Evolutionary conservation across 2,797 vertebrate species (phyloP), one percentile per base, ranked within the genome.

Genomic region (Pempheris klunzingeri): DNA sequence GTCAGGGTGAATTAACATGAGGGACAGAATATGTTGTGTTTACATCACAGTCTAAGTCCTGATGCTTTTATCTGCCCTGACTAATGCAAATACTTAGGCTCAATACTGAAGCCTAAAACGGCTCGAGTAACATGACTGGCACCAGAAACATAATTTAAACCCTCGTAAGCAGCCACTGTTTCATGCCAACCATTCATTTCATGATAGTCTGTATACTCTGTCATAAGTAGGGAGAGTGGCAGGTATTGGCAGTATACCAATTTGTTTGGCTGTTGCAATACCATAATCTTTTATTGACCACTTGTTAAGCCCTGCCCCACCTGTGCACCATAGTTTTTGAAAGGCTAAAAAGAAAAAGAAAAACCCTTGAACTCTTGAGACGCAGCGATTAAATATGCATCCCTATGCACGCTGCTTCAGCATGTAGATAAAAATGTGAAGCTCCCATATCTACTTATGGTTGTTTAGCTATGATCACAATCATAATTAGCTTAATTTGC

Each of bases 1-100:
- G 79, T 84, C 81, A 65, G 46, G 58, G 28, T 2, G 7, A 78
- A 85, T 87, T 78, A 88, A 74, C 60, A 59, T 36, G 49, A 70
- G 11, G 20, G 26, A 50, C 38, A 70, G 28, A 60, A 59, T 39
- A 75, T 64, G 41, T 46, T 66, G 39, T 66, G 49, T 78, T 79
- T 78, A 73, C 49, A 70, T 77, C 41, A 52, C 24, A 53, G 53
- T 71, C 41, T 39, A 61, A 55, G 6, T 63, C 44, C 62, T 7
- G 11, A 34, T 73, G 36, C 55, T 80, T 64, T 82, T 61, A 71
- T 49, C 58, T 38, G 22, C 34, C 9, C 46, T 24, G 30, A 39
- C 26, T 46, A 32, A 63, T 67, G 30, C 30, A 72, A 57, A 66
- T 38, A 32, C 24, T 58, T 39, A 7, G 11, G 47, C 20, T 55